Conservation (phyloP, 2,113 vertebrate species). For the Mastomys natalensis region DNA sequence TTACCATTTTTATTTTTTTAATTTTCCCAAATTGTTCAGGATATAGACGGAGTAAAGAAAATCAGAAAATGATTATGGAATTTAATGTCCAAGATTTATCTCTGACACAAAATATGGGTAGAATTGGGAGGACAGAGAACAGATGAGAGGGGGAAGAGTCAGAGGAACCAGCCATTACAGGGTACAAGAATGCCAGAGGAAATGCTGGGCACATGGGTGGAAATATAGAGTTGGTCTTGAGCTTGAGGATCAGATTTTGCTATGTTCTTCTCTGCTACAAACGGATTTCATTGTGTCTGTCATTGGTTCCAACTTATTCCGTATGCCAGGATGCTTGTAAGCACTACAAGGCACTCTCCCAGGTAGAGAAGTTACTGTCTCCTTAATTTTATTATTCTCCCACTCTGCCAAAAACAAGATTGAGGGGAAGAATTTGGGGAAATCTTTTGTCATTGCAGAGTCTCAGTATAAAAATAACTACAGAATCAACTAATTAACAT, state of each 20-base stretch:
- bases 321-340: background rate
- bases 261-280: background rate
- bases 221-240: background rate
- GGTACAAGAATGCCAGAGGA: background rate
- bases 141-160: background rate
- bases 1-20: background rate
- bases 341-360: background rate
- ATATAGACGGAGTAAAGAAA: background rate
- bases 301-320: background rate
- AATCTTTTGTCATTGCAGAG: slow-evolving; percentile 35
- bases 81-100: background rate
- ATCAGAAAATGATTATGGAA: background rate
- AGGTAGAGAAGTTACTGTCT: background rate
- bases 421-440: background rate
- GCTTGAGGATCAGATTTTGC: background rate
- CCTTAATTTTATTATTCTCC: background rate
- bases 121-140: background rate
- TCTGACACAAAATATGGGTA: background rate
- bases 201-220: background rate
- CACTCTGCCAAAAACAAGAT: background rate
- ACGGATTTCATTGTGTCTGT: background rate
- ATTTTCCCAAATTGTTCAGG: background rate
- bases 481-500: slow-evolving; percentile 47
- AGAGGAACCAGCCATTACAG: background rate
- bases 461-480: background rate